phyloP scores from a whole-genome alignment of 1,140 invertebrate genomes.

The Stegodyphus mimosarum region DNA sequence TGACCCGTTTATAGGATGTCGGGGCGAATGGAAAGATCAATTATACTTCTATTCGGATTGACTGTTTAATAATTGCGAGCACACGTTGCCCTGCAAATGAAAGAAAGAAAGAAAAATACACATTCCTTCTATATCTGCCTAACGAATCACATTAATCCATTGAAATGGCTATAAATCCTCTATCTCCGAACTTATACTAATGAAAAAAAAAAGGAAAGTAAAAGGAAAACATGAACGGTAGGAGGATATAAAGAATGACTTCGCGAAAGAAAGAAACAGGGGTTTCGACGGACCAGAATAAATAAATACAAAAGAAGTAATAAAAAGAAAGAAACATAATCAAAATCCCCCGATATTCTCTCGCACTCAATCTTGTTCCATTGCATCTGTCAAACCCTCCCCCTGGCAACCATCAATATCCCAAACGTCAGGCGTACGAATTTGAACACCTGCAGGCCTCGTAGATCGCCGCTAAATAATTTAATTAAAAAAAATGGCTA shows the following conservation, averaged over 20 bases:
- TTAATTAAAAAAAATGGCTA: constrained; percentile 56
- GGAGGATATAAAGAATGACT: constrained; percentile 36
- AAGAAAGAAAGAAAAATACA: not conserved
- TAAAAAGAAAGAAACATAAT: constrained; percentile 27
- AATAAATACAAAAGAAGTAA: constrained; percentile 13
- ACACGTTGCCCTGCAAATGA: constrained; percentile 7
- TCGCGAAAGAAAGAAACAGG: constrained; percentile 26
- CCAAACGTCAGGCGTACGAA: constrained; percentile 33
- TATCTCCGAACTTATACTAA: constrained; percentile 7
- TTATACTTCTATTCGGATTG: not conserved
- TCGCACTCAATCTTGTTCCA: constrained; percentile 51
- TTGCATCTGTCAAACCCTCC: constrained; percentile 58
- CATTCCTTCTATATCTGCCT: constrained; percentile 45
- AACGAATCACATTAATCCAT: constrained; percentile 52
- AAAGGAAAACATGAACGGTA: not conserved
- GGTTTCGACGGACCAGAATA: not conserved
- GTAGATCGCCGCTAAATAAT: constrained; percentile 39
- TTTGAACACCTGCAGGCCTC: constrained; percentile 43
- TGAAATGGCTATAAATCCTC: constrained; percentile 52
- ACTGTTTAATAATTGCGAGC: constrained; percentile 39
- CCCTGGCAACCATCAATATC: constrained; percentile 51
- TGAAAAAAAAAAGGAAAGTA: constrained; percentile 12
- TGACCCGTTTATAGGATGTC: too few species aligned
- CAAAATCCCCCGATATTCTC: constrained; percentile 26
- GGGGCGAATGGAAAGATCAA: not conserved